These are phyloP conservation scores for Amblyjoppa fuscipennis DNA, from an alignment of 2,888 invertebrate genomes.

Conservation along the genomic window DNA sequence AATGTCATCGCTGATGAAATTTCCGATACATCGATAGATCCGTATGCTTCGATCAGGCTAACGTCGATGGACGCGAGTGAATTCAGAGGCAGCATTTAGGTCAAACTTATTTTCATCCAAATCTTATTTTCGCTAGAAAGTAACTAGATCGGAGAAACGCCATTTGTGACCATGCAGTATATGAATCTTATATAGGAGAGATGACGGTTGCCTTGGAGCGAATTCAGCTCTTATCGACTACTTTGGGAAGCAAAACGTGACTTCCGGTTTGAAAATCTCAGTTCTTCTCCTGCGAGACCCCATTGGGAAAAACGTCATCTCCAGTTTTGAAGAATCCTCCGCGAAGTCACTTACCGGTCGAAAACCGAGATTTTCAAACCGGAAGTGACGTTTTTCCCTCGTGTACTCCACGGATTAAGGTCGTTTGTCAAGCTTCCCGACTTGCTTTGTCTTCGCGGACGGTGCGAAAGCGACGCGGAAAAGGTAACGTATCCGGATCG, in stretches of 20 bases:
- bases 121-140: background rate
- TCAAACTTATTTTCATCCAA: background rate
- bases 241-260: background rate
- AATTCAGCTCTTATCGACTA: background rate
- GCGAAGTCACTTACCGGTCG: background rate
- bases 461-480: constrained; percentile 14
- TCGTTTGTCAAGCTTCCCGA: constrained; percentile 48
- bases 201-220: background rate
- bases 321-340: too few relatives aligned
- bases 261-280: too few relatives aligned
- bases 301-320: too few relatives aligned
- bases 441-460: constrained; percentile 46
- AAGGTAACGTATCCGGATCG: background rate
- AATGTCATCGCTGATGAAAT: background rate
- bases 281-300: too few relatives aligned
- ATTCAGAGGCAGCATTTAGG: background rate
- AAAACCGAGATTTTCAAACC: background rate
- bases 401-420: background rate
- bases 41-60: constrained; percentile 6
- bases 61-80: background rate
- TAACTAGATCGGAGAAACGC: background rate
- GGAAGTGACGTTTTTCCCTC: background rate
- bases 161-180: background rate
- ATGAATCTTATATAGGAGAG: too few relatives aligned
- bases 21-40: constrained; percentile 21